Percentiles rank a stretch among this genome's conserved stretches.
Conservation (phyloP, 1,140 invertebrate species). For the Dendroctonus ponderosae region DNA sequence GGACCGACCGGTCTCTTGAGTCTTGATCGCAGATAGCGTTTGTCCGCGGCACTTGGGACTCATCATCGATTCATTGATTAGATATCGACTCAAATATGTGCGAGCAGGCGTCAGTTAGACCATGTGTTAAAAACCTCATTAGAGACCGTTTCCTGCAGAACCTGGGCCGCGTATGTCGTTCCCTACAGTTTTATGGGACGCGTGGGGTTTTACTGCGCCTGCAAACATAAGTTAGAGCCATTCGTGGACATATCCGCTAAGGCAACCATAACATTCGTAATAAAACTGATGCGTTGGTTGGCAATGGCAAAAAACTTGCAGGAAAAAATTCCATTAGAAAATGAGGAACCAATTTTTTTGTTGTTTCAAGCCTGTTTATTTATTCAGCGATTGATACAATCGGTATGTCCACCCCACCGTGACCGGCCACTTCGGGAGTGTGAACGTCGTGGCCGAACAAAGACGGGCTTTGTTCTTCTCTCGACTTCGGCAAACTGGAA, state of each 20-base stretch:
- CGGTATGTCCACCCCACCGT: constrained; percentile 24
- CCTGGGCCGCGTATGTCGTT: background rate
- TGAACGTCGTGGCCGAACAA: constrained; percentile 20
- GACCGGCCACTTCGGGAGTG: constrained; percentile 25
- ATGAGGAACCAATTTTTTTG: no score
- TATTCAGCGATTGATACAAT: constrained; percentile 3
- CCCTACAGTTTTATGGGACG: constrained; percentile 4
- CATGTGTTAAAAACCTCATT: constrained; percentile 43
- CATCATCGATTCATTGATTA: constrained; percentile 48
- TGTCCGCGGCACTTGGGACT: constrained; percentile 20
- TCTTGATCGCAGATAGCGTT: constrained; percentile 9
- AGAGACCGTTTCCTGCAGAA: constrained; percentile 25
- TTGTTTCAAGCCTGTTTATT: background rate
- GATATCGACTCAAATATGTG: constrained; percentile 45
- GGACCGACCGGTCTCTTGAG: constrained; percentile 11
- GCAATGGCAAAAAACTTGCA: no score
- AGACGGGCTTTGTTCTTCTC: constrained; percentile 15
- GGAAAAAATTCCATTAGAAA: no score
- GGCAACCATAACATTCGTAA: background rate
- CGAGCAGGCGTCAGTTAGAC: constrained; percentile 39
- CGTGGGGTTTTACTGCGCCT: constrained; percentile 2
- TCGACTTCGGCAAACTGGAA: constrained; percentile 7
- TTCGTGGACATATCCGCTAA: background rate
- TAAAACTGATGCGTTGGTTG: no score
- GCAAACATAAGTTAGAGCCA: constrained; percentile 3